A percentile compares a stretch with the other conserved stretches of the same genome.
Conservation (phyloP, 2,113 vertebrate species). For the Rhodinocichla rosea region DNA sequence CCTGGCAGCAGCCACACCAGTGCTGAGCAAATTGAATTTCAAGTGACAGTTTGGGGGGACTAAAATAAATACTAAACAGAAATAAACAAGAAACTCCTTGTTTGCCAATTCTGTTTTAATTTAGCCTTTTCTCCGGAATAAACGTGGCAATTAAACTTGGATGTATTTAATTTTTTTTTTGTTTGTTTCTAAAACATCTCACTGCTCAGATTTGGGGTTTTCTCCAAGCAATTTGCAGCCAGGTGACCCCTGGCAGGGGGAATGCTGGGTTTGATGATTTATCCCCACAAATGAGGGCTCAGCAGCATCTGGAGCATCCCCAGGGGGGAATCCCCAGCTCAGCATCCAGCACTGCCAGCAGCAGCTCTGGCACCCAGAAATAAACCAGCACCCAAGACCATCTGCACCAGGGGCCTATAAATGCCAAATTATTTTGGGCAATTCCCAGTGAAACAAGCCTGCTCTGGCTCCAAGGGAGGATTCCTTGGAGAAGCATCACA, state of each 20-base stretch:
- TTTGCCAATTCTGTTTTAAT: background rate
- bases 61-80: background rate
- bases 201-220: background rate
- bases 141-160: background rate
- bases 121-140: background rate
- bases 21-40: background rate
- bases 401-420: background rate
- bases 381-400: background rate
- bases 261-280: background rate
- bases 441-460: background rate
- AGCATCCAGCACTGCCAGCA: rapidly evolving
- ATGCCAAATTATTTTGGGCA: background rate
- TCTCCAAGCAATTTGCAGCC: background rate
- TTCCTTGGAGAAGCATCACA: background rate
- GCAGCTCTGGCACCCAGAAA: background rate
- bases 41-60: background rate
- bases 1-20: background rate
- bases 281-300: background rate
- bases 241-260: background rate
- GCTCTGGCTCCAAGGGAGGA: rapidly evolving
- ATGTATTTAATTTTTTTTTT: background rate
- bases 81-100: background rate
- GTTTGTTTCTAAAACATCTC: background rate
- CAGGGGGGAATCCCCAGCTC: background rate
- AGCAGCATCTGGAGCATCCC: background rate